Conservation (phyloP, 1,140 invertebrate species). For the Belonocnema kinseyi region DNA sequence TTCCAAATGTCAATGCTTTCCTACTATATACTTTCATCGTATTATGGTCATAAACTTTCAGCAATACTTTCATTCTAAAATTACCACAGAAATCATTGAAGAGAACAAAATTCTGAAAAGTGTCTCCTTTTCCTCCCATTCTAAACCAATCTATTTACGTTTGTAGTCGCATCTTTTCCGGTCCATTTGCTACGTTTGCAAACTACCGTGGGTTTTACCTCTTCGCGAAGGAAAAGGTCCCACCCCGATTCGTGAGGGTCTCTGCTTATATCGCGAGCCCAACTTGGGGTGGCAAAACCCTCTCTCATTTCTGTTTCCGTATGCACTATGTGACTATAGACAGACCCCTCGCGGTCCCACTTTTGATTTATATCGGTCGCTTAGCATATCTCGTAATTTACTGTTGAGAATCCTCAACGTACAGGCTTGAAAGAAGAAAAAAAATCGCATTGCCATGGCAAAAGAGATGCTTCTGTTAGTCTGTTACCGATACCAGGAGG, state of each 20-base stretch:
- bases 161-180: constrained; percentile 59
- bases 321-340: constrained; percentile 8
- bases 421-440: constrained; percentile 57
- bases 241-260: constrained; percentile 54
- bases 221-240: constrained; percentile 47
- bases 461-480: constrained; percentile 62
- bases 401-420: constrained; percentile 74
- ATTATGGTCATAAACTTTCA: too few species aligned
- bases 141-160: constrained; percentile 39
- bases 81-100: too few species aligned
- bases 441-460: constrained; percentile 34
- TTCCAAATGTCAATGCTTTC: too few species aligned
- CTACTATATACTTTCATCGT: too few species aligned
- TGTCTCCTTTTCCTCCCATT: background rate
- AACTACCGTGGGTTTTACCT: constrained; percentile 56
- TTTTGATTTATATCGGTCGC: constrained; percentile 75
- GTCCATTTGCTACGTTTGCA: constrained; percentile 74
- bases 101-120: too few species aligned
- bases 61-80: too few species aligned
- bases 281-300: constrained; percentile 34
- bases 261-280: constrained; percentile 54
- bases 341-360: constrained; percentile 54
- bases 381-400: constrained; percentile 73
- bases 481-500: constrained; percentile 56
- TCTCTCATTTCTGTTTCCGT: background rate